Conservation (phyloP, 2,113 vertebrate species). For the Thamnaconus septentrionalis region DNA sequence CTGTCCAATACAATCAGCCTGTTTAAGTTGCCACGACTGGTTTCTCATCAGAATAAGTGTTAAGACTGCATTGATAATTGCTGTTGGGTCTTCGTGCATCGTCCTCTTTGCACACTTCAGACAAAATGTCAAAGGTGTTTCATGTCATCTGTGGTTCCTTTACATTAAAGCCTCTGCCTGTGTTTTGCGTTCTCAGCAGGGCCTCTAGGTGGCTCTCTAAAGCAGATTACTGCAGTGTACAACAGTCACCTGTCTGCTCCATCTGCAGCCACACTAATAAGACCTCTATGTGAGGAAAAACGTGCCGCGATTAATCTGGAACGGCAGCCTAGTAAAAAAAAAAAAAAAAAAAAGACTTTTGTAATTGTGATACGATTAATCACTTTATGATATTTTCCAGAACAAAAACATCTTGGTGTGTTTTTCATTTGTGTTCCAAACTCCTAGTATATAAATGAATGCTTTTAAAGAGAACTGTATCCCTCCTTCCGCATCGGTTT, state of each 20-base stretch:
- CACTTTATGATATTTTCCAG: too few species aligned
- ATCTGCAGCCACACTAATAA: constrained; percentile 20
- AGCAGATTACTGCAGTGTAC: not conserved
- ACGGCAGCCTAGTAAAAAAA: too few species aligned
- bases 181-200: not conserved
- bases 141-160: not conserved
- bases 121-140: too few species aligned
- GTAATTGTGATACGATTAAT: too few species aligned
- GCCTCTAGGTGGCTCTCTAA: constrained; percentile 34
- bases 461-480: not conserved
- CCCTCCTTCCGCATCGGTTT: not conserved
- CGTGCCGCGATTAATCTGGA: constrained; percentile 7
- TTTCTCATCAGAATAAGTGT: too few species aligned
- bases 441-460: not conserved
- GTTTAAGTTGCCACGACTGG: too few species aligned
- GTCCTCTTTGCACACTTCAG: too few species aligned
- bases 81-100: too few species aligned
- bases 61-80: too few species aligned
- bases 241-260: constrained; percentile 5
- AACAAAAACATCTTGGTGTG: not conserved
- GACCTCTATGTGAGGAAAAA: constrained; percentile 8
- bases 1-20: too few species aligned
- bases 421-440: not conserved
- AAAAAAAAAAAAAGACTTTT: too few species aligned
- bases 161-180: not conserved